phyloP scores from a whole-genome alignment of 2,113 vertebrate species.

The human (Homo sapiens) region GRCh38 chr22:34826501-34827000 shows the following conservation, averaged over 20 bases:
- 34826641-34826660: background rate
- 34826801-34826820: background rate
- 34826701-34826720: background rate
- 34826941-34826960: background rate
- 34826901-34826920: background rate
- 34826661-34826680: background rate
- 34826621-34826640: background rate
- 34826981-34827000: background rate
- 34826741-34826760: background rate
- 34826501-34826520: background rate
- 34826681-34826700: background rate
- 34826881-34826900: background rate
- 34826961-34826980: background rate
- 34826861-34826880: background rate
- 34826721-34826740: background rate
- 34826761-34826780: background rate
- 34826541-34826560: background rate
- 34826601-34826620: background rate
- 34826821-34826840: background rate
- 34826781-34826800: background rate
- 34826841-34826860: background rate
- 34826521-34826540: slow-evolving; percentile 23
- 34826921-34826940: no score
- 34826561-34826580: background rate
- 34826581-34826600: background rate